Evolutionary conservation across 2,113 vertebrate genomes (phyloP), one percentile per base, ranked within the genome.

Genomic region (Columba livia): DNA sequence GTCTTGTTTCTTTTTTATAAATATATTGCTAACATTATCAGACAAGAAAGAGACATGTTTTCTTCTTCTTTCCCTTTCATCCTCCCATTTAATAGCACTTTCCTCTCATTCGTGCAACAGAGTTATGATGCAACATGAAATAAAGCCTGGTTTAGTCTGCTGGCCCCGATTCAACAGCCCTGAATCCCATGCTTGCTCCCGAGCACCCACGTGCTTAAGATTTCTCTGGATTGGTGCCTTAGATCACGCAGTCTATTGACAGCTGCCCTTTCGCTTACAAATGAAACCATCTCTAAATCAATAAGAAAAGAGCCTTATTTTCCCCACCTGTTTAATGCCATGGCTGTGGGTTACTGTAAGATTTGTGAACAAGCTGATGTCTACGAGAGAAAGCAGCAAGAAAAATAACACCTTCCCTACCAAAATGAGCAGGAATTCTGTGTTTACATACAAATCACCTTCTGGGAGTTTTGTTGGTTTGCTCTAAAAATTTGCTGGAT

Each of bases 191-290:
- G 31, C 79, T 84, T 65, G 61, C 93, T 94, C 62, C 79, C 8
- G 2, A 79, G 57, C 0, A 0, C 90, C 94, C 85, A 91, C 82
- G 18, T 88, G 93, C 83, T 88, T 86, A 79, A 84, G 70, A 65
- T 92, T 79, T 74, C 84, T 81, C 80, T 82, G 81, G 91, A 58
- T 56, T 92, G 86, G 83, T 93, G 88, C 64, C 48, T 91, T 89
- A 89, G 88, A 95, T 96, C 94, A 70, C 36, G 62, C 77, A 69
- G 61, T 69, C 89, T 95, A 95, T 95, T 94, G 94, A 97, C 94
- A 95, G 93, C 93, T 96, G 93, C 96, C 96, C 96, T 96, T 96
- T 96, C 1, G 20, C 92, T 97, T 97, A 96, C 90, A 96, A 96
- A 96, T 97, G 88, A 95, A 97, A 95, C 90, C 12, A 0, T 74